Evolutionary conservation across 2,113 vertebrate genomes (phyloP).

Genomic region (Mus spicilegus): DNA sequence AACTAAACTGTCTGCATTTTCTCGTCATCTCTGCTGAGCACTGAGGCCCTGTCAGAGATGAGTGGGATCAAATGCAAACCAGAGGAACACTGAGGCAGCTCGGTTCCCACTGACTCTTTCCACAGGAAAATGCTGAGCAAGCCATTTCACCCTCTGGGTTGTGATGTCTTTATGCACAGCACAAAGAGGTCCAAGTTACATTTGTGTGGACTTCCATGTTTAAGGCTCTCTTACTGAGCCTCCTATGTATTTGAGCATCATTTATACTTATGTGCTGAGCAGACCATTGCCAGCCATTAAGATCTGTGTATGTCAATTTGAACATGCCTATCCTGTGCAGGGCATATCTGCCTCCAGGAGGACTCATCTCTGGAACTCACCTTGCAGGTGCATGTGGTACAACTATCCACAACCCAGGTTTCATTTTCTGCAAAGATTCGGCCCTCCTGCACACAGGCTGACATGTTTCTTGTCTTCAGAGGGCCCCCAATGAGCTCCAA

Average conservation of each 20-base stretch:
- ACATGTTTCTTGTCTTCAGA: constrained; percentile 91
- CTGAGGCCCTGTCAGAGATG: fast-evolving
- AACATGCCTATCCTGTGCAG: fast-evolving
- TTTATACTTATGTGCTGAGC: fast-evolving
- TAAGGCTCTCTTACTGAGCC: fast-evolving
- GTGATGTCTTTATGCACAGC: background rate
- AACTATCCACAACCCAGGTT: constrained; percentile 99
- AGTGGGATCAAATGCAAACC: fast-evolving
- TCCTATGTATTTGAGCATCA: background rate
- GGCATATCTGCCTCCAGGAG: background rate
- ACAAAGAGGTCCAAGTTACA: fast-evolving
- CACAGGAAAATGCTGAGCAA: fast-evolving
- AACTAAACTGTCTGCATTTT: fast-evolving
- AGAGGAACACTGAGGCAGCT: fast-evolving
- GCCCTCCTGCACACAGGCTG: constrained; percentile 98
- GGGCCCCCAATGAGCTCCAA: constrained; percentile 94
- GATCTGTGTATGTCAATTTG: fast-evolving
- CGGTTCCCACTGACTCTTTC: fast-evolving
- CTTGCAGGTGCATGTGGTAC: constrained; percentile 97
- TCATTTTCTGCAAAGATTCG: constrained; percentile 95
- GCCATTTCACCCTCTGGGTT: fast-evolving
- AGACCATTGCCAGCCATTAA: too few relatives aligned
- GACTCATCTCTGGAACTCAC: constrained; percentile 82
- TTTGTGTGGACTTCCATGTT: fast-evolving
- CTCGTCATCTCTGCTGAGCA: fast-evolving